Evolutionary conservation across 2,888 invertebrate genomes (phyloP), one percentile per base, ranked within the genome.

Genomic region (Limnephilus lunatus): DNA sequence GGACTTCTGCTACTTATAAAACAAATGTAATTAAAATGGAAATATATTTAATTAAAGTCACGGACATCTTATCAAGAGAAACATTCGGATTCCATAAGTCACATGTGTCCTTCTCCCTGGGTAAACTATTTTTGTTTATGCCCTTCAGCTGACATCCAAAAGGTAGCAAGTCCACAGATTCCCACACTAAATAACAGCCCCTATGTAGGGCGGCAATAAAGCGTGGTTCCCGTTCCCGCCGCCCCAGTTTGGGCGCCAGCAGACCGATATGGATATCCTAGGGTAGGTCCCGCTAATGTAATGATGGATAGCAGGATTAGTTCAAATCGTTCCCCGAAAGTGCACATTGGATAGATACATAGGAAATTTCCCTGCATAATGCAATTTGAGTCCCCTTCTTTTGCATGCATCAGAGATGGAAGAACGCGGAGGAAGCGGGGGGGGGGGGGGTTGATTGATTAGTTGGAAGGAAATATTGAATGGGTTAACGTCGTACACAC

Each of bases 221-320:
- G 88, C 88, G 39, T 44, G 31, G 39, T 81, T 93, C 90, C 90
- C 87, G 5, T 25, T 25, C 68, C 9, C 25, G 68, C 68, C 68
- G 68, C 25, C 68, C 68, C 68, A 25, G 2, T 19, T 31, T 68
- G 87, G 85, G 32, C 35, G 91, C 12, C 25, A n/a, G 39, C 85
- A 85, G 85, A 91, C 86, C 85, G 86, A 83, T 48, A 91, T 91
- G 91, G 88, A 89, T 90, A 85, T 81, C 44, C 81, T 48, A 44
- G 93, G 93, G 93, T 91, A 91, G 81, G 90, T 92, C 90, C 92
- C 93, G 93, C 93, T 93, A 93, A 93, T 93, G 93, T 93, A 93
- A 93, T 93, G 93, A 93, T 93, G 93, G 93, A 93, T 93, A 92
- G 93, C 93, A 92, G 93, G 93, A 93, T 93, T 93, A 93, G 93